Evolutionary conservation across 2,797 vertebrate species (phyloP).

Genomic region (Brachymystax lenok): DNA sequence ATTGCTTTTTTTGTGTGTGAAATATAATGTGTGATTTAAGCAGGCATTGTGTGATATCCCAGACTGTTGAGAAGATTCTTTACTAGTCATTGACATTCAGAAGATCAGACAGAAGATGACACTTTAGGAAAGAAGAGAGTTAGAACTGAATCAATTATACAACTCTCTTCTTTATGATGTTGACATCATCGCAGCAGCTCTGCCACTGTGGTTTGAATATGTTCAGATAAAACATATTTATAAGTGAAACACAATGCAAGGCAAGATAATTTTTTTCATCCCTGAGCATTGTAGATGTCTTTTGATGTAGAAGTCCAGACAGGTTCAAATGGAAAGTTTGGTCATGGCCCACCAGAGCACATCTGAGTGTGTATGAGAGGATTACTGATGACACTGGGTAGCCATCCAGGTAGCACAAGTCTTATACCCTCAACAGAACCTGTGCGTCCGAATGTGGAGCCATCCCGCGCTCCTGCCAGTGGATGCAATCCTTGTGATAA

Average conservation of each 20-base stretch:
- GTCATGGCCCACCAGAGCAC: conserved; percentile 1
- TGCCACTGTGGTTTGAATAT: background rate
- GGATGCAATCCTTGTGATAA: conserved; percentile 66
- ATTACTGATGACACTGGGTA: background rate
- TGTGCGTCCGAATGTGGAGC: conserved; percentile 40
- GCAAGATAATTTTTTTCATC: too few relatives aligned
- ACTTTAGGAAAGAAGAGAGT: background rate
- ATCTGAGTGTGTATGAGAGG: background rate
- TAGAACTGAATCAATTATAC: background rate
- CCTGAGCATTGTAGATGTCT: background rate
- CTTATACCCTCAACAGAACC: background rate
- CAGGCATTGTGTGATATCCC: background rate
- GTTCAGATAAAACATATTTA: background rate
- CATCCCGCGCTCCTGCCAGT: conserved; percentile 58
- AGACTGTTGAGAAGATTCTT: background rate
- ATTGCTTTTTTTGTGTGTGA: background rate
- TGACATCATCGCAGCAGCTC: background rate
- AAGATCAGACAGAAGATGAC: background rate
- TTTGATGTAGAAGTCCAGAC: background rate
- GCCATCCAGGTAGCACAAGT: background rate
- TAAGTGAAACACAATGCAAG: background rate
- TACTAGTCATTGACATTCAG: background rate
- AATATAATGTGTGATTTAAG: background rate
- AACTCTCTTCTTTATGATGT: background rate
- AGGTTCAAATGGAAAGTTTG: background rate